Percentiles rank a stretch among this genome's conserved stretches.
Evolutionary conservation across 37 sponge, comb jelly and placozoan genomes (phyloP).

Genomic region (Aphrocallistes beatrix): DNA sequence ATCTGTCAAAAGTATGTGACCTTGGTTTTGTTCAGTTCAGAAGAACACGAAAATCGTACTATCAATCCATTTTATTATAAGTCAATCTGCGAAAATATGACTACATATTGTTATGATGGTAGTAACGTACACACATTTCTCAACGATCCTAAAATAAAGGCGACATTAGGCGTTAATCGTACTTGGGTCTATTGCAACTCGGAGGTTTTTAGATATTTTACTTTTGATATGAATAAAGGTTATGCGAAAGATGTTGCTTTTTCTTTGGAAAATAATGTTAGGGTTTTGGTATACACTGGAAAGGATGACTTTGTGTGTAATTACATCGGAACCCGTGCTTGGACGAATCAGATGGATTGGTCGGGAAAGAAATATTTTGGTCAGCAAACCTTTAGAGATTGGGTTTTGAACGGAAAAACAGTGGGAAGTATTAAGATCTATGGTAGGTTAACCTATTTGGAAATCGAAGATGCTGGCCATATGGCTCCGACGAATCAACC

Average conservation of each 20-base stretch:
- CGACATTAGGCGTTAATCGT: constrained; percentile 48
- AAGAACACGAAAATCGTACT: background rate
- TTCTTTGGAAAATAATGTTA: constrained; percentile 19
- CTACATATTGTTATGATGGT: constrained; percentile 50
- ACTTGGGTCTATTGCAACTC: constrained; percentile 42
- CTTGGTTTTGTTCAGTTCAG: background rate
- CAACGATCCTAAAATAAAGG: constrained; percentile 35
- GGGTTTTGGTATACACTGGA: constrained; percentile 63
- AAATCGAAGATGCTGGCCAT: constrained; percentile 61
- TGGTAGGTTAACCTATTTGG: constrained; percentile 46
- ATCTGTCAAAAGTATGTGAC: background rate
- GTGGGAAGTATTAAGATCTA: constrained; percentile 37
- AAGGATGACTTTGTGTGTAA: constrained; percentile 69
- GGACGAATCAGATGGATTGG: constrained; percentile 52
- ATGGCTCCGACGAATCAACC: constrained; percentile 86
- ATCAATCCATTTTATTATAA: constrained; percentile 64
- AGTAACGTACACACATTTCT: constrained; percentile 32
- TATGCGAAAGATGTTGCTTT: constrained; percentile 35
- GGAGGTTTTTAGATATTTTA: too few relatives aligned
- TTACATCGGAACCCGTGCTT: constrained; percentile 51
- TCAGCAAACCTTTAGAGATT: background rate
- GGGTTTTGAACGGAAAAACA: constrained; percentile 24
- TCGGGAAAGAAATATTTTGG: constrained; percentile 23
- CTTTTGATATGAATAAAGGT: constrained; percentile 58
- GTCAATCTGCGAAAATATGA: constrained; percentile 29